phyloP scores from a whole-genome alignment of 2,113 vertebrate species.

The Heterocephalus glaber region DNA sequence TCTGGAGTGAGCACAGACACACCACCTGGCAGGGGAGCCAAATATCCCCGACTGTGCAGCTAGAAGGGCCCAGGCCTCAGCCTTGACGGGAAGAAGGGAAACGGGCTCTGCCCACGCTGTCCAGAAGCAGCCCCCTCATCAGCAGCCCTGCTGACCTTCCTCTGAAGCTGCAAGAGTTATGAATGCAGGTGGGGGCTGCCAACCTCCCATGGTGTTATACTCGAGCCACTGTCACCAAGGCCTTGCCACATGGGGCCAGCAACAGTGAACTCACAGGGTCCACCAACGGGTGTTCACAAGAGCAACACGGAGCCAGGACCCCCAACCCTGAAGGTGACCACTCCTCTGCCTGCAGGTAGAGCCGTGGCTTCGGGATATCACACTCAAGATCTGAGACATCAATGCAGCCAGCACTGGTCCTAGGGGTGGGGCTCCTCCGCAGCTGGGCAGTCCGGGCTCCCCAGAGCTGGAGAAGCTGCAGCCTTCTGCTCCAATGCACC shows the following conservation, averaged over 20 bases:
- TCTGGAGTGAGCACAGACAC: no score
- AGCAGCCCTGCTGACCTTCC: neutral
- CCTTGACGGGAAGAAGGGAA: fast-evolving
- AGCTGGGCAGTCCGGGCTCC: neutral
- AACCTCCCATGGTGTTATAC: neutral
- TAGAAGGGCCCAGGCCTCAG: neutral
- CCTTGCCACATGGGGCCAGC: neutral
- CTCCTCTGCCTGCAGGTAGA: neutral
- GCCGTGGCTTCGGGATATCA: neutral
- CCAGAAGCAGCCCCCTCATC: neutral
- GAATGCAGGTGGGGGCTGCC: neutral
- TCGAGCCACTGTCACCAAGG: neutral
- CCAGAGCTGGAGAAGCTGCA: neutral
- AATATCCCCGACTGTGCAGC: fast-evolving
- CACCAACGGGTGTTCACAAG: neutral
- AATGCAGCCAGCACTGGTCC: neutral
- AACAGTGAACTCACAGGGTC: neutral
- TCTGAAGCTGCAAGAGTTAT: neutral
- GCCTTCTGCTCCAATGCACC: neutral
- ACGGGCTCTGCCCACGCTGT: neutral
- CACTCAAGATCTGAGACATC: neutral
- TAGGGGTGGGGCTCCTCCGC: neutral
- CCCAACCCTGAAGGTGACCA: no score
- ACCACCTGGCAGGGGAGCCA: neutral
- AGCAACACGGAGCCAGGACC: no score